Conservation (phyloP, 2,888 invertebrate species). For the Amorpha juglandis region DNA sequence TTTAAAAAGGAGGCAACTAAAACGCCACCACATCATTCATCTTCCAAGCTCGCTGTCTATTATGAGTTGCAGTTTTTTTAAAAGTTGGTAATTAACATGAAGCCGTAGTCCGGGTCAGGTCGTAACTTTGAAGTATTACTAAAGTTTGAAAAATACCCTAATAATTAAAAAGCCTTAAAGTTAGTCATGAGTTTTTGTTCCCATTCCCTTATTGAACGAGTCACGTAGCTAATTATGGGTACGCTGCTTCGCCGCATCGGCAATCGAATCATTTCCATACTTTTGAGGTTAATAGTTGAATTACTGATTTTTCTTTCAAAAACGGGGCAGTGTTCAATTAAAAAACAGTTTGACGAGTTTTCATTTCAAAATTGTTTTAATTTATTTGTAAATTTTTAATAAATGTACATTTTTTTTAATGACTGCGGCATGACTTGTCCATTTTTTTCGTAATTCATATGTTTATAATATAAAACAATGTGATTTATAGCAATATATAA, state of each 20-base stretch:
- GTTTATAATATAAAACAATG: not conserved
- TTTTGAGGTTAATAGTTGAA: constrained; percentile 25
- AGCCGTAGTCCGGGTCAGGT: constrained; percentile 66
- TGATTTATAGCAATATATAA: not conserved
- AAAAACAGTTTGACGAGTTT: constrained; percentile 5
- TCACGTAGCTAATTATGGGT: constrained; percentile 42
- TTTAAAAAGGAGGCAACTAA: constrained; percentile 45
- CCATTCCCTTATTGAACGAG: constrained; percentile 49
- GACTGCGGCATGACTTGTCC: not conserved
- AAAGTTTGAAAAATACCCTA: constrained; percentile 74
- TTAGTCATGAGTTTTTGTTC: constrained; percentile 54
- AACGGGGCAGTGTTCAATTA: not conserved
- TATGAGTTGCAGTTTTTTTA: constrained; percentile 82
- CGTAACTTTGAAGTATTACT: constrained; percentile 74
- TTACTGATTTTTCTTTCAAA: constrained; percentile 1
- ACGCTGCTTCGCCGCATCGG: constrained; percentile 19
- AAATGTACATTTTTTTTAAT: no score
- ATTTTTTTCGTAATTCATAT: no score
- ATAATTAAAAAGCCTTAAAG: constrained; percentile 72
- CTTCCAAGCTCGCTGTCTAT: constrained; percentile 78
- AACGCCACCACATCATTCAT: constrained; percentile 80
- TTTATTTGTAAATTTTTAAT: not conserved
- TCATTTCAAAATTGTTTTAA: constrained; percentile 17
- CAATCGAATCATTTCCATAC: constrained; percentile 26
- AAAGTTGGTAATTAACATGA: constrained; percentile 82